Evolutionary conservation across 2,797 vertebrate species (phyloP), one percentile per base, ranked within the genome.

Genomic region (Microcaecilia unicolor): DNA sequence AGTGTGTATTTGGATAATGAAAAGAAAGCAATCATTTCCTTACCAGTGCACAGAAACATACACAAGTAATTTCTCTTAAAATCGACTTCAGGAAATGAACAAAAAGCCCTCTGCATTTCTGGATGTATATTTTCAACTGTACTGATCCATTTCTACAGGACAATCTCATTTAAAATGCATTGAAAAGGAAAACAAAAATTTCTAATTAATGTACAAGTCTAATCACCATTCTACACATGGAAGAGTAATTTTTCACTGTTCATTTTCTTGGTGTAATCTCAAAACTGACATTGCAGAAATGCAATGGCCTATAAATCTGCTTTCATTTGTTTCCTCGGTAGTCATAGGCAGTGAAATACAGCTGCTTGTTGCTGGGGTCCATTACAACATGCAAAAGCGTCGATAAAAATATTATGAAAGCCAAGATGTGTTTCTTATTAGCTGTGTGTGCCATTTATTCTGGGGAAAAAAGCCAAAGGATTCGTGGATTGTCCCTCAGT

Each of bases 141-240:
- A 38, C 35, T 13, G 13, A 71, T 69, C 46, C 15, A 5, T 60
- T 70, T 48, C 56, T 70, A 63, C 17, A 74, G 67, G 51, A 64
- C 64, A 62, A 56, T 62, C 66, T 84, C 70, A 78, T 86, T 85
- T 83, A 56, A 81, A 81, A 81, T 78, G 70, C 65, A 80, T 71
- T 83, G 78, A 64, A 77, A 73, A 71, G 58, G 57, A 73, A 80
- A 79, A 77, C 77, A 80, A 74, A 84, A 80, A 75, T 67, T 69
- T 73, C 79, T 85, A 89, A 88, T 91, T 84, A 89, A 88, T 76
- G 72, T 81, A 84, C 74, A 83, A 76, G 78, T 68, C 83, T 87
- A 90, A 89, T 90, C 81, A 83, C 77, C 75, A 72, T 76, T 76
- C 74, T 71, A 74, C 83, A 87, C 78, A 83, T 81, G 84, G 80